A percentile compares a stretch with the other conserved stretches of the same genome.
Conservation (phyloP, 2,113 vertebrate genomes). For the Chlamydotis undulata region DNA sequence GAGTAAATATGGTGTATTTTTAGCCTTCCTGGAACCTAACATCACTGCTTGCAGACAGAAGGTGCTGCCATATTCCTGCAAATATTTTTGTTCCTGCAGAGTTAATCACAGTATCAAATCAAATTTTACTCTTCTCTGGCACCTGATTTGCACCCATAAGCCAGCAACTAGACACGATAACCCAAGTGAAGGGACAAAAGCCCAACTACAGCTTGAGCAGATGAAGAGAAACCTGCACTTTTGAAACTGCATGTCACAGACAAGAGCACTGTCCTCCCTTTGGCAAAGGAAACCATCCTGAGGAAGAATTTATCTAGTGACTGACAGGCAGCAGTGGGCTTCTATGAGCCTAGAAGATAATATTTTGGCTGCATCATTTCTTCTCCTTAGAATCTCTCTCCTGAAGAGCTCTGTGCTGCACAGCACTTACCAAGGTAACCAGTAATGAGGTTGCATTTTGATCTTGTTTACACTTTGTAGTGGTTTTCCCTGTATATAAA, state of each 20-base stretch:
- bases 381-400: constrained; percentile 18
- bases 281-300: constrained; percentile 8
- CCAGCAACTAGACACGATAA: background rate
- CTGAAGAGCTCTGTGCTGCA: background rate
- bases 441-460: constrained; percentile 37
- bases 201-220: background rate
- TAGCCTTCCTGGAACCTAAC: background rate
- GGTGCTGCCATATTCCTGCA: constrained; percentile 1
- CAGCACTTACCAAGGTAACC: background rate
- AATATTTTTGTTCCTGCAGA: constrained; percentile 15
- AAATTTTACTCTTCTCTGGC: background rate
- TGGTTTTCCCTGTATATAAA: background rate
- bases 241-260: background rate
- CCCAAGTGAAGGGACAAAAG: background rate
- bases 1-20: constrained; percentile 29
- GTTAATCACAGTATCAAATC: constrained; percentile 17
- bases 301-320: constrained; percentile 31
- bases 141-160: background rate
- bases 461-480: constrained; percentile 32
- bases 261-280: background rate
- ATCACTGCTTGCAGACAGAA: background rate
- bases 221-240: constrained; percentile 13
- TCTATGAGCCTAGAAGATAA: constrained; percentile 26
- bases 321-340: constrained; percentile 39
- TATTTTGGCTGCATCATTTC: constrained; percentile 46